Conservation (phyloP, 2,797 vertebrate species). For the Sebastes hubbsi region DNA sequence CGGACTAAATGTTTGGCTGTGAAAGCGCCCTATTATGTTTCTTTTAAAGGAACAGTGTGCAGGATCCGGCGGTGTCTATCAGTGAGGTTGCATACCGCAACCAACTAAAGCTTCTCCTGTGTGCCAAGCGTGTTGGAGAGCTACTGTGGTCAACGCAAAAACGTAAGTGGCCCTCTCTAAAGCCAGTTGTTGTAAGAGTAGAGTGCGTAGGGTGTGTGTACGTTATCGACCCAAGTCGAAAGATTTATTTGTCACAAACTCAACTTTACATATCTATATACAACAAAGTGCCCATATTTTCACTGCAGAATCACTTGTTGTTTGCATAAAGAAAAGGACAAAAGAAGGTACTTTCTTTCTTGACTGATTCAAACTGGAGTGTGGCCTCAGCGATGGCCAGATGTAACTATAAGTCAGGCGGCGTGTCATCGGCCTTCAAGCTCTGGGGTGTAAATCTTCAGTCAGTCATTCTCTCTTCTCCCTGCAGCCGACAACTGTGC, state of each 20-base stretch:
- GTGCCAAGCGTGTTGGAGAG: no score
- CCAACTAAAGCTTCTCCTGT: no score
- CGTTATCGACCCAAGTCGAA: no score
- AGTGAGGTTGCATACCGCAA: no score
- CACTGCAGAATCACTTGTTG: not conserved
- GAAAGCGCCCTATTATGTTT: not conserved
- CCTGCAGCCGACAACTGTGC: conserved; percentile 71
- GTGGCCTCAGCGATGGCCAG: not conserved
- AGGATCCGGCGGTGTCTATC: no score
- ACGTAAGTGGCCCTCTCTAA: no score
- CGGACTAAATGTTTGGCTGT: not conserved
- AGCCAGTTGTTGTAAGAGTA: no score
- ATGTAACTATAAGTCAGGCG: conserved; percentile 5
- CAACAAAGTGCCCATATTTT: not conserved
- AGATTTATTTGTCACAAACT: not conserved
- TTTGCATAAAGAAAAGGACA: not conserved
- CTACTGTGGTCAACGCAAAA: fast-evolving
- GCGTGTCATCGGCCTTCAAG: conserved; percentile 20
- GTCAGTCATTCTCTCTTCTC: conserved; percentile 4
- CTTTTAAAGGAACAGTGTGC: no score
- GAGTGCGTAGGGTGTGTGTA: no score
- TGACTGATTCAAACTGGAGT: not conserved
- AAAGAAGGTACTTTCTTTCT: not conserved
- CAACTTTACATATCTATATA: no score
- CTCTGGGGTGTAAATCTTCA: conserved; percentile 51